A percentile compares a stretch with the other conserved stretches of the same genome.
These are phyloP conservation scores for Drosophila athabasca DNA, from an alignment of 1,140 invertebrate genomes.

Conservation along the genomic window DNA sequence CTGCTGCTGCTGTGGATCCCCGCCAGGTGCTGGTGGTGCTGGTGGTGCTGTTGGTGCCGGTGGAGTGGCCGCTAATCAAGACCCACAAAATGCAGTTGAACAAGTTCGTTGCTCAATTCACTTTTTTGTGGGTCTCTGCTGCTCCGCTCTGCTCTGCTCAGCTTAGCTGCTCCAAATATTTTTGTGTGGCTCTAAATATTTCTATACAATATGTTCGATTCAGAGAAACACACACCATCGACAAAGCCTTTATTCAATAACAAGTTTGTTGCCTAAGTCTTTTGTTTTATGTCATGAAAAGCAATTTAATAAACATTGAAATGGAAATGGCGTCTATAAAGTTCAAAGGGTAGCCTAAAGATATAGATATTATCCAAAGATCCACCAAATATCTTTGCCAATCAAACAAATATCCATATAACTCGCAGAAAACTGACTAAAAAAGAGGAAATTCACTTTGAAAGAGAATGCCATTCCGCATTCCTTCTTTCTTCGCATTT, in stretches of 20 bases:
- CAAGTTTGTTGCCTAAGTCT: conserved; percentile 61
- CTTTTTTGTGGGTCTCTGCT: conserved; percentile 18
- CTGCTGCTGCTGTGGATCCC: too few species aligned
- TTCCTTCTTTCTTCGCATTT: too few species aligned
- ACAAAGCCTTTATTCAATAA: conserved; percentile 30
- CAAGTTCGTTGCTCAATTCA: conserved; percentile 74
- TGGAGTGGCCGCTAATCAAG: conserved; percentile 28
- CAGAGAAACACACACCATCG: conserved; percentile 5
- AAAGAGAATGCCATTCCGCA: too few species aligned
- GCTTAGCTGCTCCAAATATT: conserved; percentile 46
- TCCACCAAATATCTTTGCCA: too few species aligned
- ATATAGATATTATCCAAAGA: too few species aligned
- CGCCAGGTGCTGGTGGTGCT: too few species aligned
- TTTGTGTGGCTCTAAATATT: too few species aligned
- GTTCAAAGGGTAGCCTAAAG: too few species aligned
- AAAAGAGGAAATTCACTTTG: too few species aligned
- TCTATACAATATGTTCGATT: not conserved
- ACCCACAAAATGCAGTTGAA: conserved; percentile 38
- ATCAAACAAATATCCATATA: too few species aligned
- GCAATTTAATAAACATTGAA: not conserved
- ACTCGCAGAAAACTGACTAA: too few species aligned
- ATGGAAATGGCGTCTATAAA: not conserved
- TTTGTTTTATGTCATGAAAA: conserved; percentile 26
- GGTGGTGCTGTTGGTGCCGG: too few species aligned
- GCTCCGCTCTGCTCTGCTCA: not conserved